These are phyloP conservation scores for Malurus melanocephalus DNA, from an alignment of 2,113 vertebrate species.

Conservation along the genomic window DNA sequence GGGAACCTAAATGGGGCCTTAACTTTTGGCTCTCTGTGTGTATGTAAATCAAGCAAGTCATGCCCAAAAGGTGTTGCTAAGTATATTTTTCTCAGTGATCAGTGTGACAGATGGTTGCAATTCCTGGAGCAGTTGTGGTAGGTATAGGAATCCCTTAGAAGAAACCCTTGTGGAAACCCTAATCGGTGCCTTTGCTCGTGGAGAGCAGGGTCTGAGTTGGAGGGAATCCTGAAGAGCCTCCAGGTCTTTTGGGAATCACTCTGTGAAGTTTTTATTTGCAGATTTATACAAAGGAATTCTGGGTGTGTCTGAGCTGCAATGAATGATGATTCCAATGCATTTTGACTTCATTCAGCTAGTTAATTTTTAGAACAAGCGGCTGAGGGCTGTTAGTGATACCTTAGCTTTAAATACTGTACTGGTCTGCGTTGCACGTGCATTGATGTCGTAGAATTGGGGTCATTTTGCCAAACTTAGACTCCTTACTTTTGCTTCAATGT, in stretches of 20 bases:
- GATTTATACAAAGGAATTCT: not conserved
- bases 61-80: not conserved
- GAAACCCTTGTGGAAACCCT: not conserved
- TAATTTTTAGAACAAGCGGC: not conserved
- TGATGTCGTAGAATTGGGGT: not conserved
- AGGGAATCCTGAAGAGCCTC: not conserved
- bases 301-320: not conserved
- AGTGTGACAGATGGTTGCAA: not conserved
- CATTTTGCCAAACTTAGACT: not conserved
- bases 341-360: not conserved
- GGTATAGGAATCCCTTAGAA: not conserved
- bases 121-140: not conserved
- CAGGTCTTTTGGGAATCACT: not conserved
- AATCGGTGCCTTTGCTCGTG: rapidly evolving
- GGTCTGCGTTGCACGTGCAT: not conserved
- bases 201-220: not conserved
- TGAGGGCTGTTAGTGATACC: not conserved
- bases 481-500: not conserved
- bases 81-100: conserved; percentile 8
- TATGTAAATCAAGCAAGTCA: not conserved
- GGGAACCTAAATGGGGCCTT: not conserved
- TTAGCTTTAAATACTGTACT: not conserved
- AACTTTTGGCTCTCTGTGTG: not conserved
- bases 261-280: not conserved
- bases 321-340: rapidly evolving